A percentile compares a stretch with the other conserved stretches of the same genome.
phyloP scores from a whole-genome alignment of 2,888 invertebrate species.

The Tetropium fuscum region DNA sequence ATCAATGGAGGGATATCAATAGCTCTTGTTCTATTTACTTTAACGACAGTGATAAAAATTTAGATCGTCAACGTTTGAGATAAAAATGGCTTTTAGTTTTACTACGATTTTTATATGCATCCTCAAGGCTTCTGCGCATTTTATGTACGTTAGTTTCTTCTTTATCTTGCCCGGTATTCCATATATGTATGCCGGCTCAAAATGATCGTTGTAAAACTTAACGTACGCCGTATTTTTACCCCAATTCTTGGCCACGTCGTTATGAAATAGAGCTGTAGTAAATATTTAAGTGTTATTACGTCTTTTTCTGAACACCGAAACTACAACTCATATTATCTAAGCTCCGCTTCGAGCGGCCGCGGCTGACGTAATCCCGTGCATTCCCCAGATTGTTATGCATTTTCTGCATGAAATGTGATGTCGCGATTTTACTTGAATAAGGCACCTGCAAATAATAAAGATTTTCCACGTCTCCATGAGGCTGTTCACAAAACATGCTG shows the following conservation, averaged over 20 bases:
- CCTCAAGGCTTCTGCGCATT: conserved; percentile 36
- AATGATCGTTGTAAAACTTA: conserved; percentile 31
- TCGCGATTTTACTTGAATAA: conserved; percentile 11
- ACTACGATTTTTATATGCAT: conserved; percentile 32
- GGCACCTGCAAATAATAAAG: conserved; percentile 13
- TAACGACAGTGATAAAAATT: conserved; percentile 9
- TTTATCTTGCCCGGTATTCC: conserved; percentile 36
- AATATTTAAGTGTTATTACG: conserved; percentile 45
- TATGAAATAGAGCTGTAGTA: conserved; percentile 43
- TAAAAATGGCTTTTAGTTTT: conserved; percentile 24
- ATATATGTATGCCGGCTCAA: conserved; percentile 29
- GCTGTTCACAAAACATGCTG: neutral
- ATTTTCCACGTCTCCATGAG: neutral
- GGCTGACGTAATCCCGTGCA: neutral
- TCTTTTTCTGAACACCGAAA: conserved; percentile 19
- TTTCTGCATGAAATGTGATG: conserved; percentile 3
- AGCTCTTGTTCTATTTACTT: neutral
- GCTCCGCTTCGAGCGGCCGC: conserved; percentile 7
- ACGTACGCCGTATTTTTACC: conserved; percentile 30
- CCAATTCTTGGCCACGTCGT: conserved; percentile 29
- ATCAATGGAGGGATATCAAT: too few species aligned
- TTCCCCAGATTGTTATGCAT: conserved; percentile 20
- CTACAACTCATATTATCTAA: conserved; percentile 28
- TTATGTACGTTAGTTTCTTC: conserved; percentile 27
- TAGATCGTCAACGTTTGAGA: conserved; percentile 1